phyloP scores from a whole-genome alignment of 2,113 vertebrate genomes.

The Vidua macroura region DNA sequence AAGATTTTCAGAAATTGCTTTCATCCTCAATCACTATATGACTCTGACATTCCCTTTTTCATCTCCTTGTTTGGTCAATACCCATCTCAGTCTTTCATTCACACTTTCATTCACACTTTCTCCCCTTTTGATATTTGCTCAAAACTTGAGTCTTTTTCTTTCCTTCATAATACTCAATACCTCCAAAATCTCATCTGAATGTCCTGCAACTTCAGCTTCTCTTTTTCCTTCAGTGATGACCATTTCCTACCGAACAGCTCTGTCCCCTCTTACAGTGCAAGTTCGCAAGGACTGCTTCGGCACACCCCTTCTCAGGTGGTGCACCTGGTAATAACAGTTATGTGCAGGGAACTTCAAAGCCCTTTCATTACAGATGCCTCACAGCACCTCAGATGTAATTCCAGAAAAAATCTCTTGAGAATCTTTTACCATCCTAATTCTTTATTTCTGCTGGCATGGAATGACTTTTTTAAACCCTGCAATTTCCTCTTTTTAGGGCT shows the following conservation, averaged over 20 bases:
- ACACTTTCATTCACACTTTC: background rate
- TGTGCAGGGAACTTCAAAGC: background rate
- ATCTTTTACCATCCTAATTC: background rate
- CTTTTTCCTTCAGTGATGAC: background rate
- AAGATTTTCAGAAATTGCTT: background rate
- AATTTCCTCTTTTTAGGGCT: background rate
- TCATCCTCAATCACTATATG: background rate
- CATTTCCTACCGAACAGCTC: background rate
- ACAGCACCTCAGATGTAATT: background rate
- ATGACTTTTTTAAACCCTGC: background rate
- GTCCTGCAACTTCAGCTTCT: background rate
- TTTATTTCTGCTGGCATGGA: background rate
- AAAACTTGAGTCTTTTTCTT: background rate
- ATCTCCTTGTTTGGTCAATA: background rate
- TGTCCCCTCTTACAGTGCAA: background rate
- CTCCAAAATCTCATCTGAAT: background rate
- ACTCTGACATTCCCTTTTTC: background rate
- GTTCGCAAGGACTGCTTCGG: background rate
- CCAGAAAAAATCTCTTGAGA: background rate
- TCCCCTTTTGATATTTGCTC: background rate
- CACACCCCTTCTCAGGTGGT: background rate
- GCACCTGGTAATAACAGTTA: background rate
- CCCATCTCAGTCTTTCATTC: background rate
- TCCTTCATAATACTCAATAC: background rate
- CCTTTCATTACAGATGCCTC: background rate